A percentile compares a stretch with the other conserved stretches of the same genome.
These are phyloP conservation scores for Indri indri DNA, from an alignment of 2,113 vertebrate species.

Conservation along the genomic window DNA sequence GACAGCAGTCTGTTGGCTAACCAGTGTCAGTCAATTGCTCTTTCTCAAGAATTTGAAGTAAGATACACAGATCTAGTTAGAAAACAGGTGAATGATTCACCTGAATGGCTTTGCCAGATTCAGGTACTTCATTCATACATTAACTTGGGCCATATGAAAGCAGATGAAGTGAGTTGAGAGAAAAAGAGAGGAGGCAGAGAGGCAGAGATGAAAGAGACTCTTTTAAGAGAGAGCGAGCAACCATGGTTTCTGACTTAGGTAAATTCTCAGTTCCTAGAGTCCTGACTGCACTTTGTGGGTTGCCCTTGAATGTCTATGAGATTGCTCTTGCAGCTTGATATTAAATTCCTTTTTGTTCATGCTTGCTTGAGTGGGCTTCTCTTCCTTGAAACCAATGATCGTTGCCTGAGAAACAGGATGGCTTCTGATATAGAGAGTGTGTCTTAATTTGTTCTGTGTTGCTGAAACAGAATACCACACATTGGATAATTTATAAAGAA, in stretches of 20 bases:
- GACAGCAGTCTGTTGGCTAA: not conserved
- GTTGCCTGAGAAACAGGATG: not conserved
- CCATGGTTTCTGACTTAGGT: not conserved
- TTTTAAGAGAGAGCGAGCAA: not conserved
- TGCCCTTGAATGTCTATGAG: not conserved
- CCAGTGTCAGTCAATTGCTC: not conserved
- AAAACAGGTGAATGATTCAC: not conserved
- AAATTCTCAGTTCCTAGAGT: not conserved
- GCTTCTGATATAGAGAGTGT: not conserved
- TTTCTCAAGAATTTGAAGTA: conserved; percentile 17
- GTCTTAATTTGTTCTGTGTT: not conserved
- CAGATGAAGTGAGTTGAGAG: not conserved
- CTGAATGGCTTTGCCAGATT: not conserved
- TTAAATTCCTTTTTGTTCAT: conserved; percentile 29
- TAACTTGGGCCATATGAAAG: not conserved
- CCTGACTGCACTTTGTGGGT: not conserved
- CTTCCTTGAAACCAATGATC: not conserved
- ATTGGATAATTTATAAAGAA: not conserved
- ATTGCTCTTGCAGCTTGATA: not conserved
- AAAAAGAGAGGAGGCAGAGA: not conserved
- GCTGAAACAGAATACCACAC: not conserved
- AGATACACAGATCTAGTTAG: not conserved
- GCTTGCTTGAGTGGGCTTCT: not conserved
- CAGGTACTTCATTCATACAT: too few species aligned
- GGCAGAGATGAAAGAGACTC: not conserved